phyloP scores from a whole-genome alignment of 92 coral and sea anemone species.

The Actinernus sp. region DNA sequence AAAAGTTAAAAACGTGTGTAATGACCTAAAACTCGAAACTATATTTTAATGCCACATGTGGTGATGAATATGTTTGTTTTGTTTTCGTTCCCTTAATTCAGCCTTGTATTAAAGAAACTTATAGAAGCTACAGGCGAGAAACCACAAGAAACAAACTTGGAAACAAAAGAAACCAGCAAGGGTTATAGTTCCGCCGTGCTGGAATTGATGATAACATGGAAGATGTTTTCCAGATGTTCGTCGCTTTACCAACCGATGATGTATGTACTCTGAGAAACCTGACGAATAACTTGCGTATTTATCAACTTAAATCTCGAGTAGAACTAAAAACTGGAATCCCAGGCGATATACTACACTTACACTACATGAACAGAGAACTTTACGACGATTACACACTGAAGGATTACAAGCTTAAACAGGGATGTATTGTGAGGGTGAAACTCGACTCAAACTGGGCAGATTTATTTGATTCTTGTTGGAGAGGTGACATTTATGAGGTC shows the following conservation, averaged over 20 bases:
- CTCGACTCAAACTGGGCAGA: conserved; percentile 78
- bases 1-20: too few species aligned
- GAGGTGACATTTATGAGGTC: conserved; percentile 91
- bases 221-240: conserved; percentile 70
- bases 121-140: too few species aligned
- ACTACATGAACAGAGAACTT: conserved; percentile 88
- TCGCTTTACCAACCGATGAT: conserved; percentile 85
- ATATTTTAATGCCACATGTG: too few species aligned
- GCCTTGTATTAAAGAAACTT: too few species aligned
- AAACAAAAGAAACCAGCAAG: too few species aligned
- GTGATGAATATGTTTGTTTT: too few species aligned
- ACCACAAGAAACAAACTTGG: too few species aligned
- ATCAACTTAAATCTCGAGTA: conserved; percentile 83
- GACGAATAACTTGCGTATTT: conserved; percentile 56
- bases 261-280: conserved; percentile 78
- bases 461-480: conserved; percentile 91
- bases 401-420: conserved; percentile 75
- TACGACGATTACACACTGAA: conserved; percentile 57
- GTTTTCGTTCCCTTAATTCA: too few species aligned
- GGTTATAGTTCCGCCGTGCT: too few species aligned
- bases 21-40: too few species aligned
- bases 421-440: conserved; percentile 85
- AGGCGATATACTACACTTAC: conserved; percentile 80
- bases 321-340: conserved; percentile 96
- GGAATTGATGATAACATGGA: conserved; percentile 1